Percentiles rank a stretch among this genome's conserved stretches.
These are phyloP conservation scores for Euborellia annulipes DNA, from an alignment of 1,140 invertebrate species.

Conservation along the genomic window DNA sequence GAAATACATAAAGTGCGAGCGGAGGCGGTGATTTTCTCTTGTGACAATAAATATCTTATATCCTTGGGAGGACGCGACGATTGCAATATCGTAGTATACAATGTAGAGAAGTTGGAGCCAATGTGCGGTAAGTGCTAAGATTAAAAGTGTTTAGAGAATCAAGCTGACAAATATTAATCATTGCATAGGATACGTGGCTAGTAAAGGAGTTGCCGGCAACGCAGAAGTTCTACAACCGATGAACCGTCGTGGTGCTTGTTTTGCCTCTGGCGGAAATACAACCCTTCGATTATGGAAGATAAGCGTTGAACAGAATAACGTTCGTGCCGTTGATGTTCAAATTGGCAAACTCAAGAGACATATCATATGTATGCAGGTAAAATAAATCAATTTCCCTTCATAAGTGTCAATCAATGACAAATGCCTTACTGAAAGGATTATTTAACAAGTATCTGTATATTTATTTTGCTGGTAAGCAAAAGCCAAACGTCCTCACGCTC, in stretches of 20 bases:
- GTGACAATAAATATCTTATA: constrained; percentile 60
- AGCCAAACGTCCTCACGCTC: too few relatives aligned
- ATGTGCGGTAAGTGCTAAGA: constrained; percentile 39
- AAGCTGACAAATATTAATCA: constrained; percentile 8
- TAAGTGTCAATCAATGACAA: background rate
- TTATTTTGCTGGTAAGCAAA: too few relatives aligned
- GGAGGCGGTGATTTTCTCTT: constrained; percentile 64
- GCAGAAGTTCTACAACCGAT: constrained; percentile 38
- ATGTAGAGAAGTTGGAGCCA: constrained; percentile 41
- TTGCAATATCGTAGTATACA: constrained; percentile 60
- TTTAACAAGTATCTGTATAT: too few relatives aligned
- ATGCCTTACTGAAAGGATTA: too few relatives aligned
- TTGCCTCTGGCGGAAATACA: constrained; percentile 55
- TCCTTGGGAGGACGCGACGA: constrained; percentile 81
- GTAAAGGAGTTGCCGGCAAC: constrained; percentile 46
- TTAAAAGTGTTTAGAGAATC: background rate
- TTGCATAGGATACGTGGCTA: constrained; percentile 32
- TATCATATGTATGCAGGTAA: constrained; percentile 42
- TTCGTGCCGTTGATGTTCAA: constrained; percentile 51
- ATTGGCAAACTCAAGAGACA: constrained; percentile 48
- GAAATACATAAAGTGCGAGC: constrained; percentile 74
- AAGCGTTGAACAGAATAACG: constrained; percentile 48
- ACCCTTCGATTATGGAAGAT: constrained; percentile 62
- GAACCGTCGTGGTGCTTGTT: constrained; percentile 38
- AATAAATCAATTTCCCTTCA: constrained; percentile 1